Evolutionary conservation across 35 echinoderm and acorn worm genomes (phyloP).

Genomic region (Ophiothrix spiculata): DNA sequence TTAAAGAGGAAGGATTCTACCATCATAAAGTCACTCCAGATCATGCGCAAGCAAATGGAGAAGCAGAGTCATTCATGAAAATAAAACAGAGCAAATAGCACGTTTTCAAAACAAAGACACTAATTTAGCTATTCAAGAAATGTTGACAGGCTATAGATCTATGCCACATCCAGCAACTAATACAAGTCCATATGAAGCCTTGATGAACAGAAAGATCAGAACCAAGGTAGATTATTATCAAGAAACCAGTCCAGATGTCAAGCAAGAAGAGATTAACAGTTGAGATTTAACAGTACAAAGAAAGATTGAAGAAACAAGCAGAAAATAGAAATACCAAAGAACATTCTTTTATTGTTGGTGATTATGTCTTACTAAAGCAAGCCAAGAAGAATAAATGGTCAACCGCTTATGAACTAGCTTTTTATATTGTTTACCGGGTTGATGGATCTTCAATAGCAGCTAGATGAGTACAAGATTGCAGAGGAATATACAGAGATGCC

Average conservation of each 20-base stretch:
- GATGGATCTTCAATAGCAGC: conserved; percentile 57
- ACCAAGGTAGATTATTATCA: conserved; percentile 40
- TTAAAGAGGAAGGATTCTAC: conserved; percentile 48
- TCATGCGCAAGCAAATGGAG: conserved; percentile 60
- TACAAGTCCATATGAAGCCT: conserved; percentile 45
- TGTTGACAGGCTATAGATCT: conserved; percentile 59
- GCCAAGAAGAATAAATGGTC: conserved; percentile 56
- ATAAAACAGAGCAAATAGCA: conserved; percentile 50
- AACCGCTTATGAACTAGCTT: conserved; percentile 64
- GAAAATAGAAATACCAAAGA: conserved; percentile 59
- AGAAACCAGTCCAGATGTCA: not conserved
- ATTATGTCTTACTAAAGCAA: conserved; percentile 49
- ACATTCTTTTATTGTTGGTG: conserved; percentile 47
- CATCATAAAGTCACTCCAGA: conserved; percentile 49
- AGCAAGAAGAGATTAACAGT: conserved; percentile 6
- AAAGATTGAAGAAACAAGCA: conserved; percentile 28
- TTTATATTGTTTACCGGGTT: conserved; percentile 56
- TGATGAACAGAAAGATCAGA: conserved; percentile 47
- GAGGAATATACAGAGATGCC: conserved; percentile 43
- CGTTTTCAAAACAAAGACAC: conserved; percentile 34
- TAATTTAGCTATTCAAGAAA: conserved; percentile 47
- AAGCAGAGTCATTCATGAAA: conserved; percentile 67
- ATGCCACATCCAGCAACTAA: conserved; percentile 50
- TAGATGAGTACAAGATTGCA: conserved; percentile 58
- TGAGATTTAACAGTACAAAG: conserved; percentile 47